Evolutionary conservation across 35 echinoderm and acorn worm genomes (phyloP).

Genomic region (Chiridota heheva): DNA sequence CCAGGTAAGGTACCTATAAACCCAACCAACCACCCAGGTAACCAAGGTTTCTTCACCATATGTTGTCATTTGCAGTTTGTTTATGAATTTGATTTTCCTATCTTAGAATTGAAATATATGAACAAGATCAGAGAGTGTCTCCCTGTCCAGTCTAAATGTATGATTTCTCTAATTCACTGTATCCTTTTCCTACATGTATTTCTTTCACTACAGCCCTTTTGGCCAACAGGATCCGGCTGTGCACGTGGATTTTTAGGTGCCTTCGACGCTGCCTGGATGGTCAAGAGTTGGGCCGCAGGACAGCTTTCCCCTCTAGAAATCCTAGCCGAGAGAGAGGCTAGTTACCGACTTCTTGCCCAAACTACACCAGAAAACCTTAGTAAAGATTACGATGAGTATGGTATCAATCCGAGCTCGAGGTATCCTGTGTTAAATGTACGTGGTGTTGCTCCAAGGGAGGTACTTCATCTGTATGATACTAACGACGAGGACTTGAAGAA

Average conservation of each 20-base stretch:
- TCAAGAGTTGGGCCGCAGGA: constrained; percentile 75
- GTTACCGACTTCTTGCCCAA: constrained; percentile 89
- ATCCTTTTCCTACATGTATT: neutral
- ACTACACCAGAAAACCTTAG: constrained; percentile 90
- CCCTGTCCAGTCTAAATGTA: too few species aligned
- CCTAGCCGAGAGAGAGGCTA: constrained; percentile 83
- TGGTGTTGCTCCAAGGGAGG: constrained; percentile 58
- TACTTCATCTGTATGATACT: constrained; percentile 81
- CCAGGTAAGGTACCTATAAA: too few species aligned
- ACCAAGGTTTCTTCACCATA: too few species aligned
- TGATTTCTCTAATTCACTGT: neutral
- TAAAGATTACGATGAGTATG: constrained; percentile 81
- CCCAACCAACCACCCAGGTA: too few species aligned
- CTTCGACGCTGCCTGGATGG: constrained; percentile 90
- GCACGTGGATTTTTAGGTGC: constrained; percentile 85
- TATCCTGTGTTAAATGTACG: constrained; percentile 74
- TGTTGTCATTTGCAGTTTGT: too few species aligned
- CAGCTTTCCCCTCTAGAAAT: constrained; percentile 66
- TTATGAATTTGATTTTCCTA: too few species aligned
- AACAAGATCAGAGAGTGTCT: too few species aligned
- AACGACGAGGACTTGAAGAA: constrained; percentile 80
- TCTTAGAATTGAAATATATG: too few species aligned
- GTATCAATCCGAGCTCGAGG: constrained; percentile 65
- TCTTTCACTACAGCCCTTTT: constrained; percentile 76
- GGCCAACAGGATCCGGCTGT: constrained; percentile 98